Evolutionary conservation across 2,113 vertebrate species (phyloP).

Genomic region (Ranitomeya imitator): DNA sequence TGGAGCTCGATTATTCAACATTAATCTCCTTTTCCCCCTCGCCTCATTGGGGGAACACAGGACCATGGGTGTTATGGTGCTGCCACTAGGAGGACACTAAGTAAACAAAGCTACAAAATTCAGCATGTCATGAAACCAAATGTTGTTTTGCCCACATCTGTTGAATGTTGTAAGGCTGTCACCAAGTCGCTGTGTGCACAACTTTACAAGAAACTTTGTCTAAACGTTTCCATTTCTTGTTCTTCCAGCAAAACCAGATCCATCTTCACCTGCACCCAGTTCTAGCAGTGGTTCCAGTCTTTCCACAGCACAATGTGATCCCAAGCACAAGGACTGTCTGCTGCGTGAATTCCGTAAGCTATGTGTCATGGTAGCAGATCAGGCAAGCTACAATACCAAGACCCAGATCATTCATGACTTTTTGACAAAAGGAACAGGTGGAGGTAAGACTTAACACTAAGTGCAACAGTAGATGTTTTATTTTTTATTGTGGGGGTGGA

Average conservation of each 20-base stretch:
- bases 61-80: too few relatives aligned
- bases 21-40: too few relatives aligned
- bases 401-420: conserved; percentile 95
- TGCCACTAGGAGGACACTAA: too few relatives aligned
- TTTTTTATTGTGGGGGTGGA: too few relatives aligned
- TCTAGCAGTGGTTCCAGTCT: conserved; percentile 70
- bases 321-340: conserved; percentile 90
- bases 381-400: conserved; percentile 91
- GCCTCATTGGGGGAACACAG: too few relatives aligned
- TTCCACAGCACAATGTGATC: conserved; percentile 80
- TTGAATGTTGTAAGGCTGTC: neutral
- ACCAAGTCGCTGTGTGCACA: neutral
- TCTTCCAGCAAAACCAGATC: conserved; percentile 71
- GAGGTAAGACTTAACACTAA: conserved; percentile 72
- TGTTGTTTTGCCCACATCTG: too few relatives aligned
- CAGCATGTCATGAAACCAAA: too few relatives aligned
- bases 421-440: conserved; percentile 84
- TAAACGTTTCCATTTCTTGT: neutral
- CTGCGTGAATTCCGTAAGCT: conserved; percentile 93
- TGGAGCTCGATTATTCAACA: too few relatives aligned
- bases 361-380: conserved; percentile 89
- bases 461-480: neutral
- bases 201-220: neutral
- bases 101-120: too few relatives aligned
- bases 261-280: conserved; percentile 67